Evolutionary conservation across 1,140 invertebrate species (phyloP).

Genomic region (Drosophila ohnishii): DNA sequence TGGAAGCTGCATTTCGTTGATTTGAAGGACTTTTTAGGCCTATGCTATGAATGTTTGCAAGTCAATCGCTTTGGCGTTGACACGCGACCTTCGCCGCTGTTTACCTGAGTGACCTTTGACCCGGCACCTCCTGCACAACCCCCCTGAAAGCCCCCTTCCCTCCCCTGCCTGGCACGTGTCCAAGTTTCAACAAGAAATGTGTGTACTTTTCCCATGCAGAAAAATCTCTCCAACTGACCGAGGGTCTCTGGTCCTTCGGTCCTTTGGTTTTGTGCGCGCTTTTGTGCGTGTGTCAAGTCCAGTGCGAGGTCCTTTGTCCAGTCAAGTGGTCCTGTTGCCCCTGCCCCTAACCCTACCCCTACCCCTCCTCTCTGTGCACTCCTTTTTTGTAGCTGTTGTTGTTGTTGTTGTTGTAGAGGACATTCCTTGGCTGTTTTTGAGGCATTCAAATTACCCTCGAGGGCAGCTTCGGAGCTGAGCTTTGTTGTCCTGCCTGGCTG

Average conservation of each 20-base stretch:
- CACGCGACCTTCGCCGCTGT: slow-evolving; percentile 26
- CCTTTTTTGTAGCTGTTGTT: slow-evolving; percentile 14
- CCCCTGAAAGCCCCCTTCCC: background rate
- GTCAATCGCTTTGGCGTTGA: slow-evolving; percentile 27
- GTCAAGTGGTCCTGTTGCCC: slow-evolving; percentile 53
- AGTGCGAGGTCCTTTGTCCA: slow-evolving; percentile 71
- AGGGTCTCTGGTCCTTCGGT: background rate
- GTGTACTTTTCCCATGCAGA: background rate
- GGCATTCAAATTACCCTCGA: slow-evolving; percentile 69
- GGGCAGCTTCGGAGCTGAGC: slow-evolving; percentile 61
- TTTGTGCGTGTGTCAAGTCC: slow-evolving; percentile 79
- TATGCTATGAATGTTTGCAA: slow-evolving; percentile 9
- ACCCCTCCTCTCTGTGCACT: background rate
- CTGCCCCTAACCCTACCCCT: background rate
- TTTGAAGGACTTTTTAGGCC: slow-evolving; percentile 8
- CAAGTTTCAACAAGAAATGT: slow-evolving; percentile 7
- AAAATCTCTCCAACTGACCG: slow-evolving; percentile 18
- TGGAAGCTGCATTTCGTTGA: background rate
- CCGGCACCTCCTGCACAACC: slow-evolving; percentile 9
- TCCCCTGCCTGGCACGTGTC: background rate
- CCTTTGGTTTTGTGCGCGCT: background rate
- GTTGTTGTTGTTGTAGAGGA: slow-evolving; percentile 4
- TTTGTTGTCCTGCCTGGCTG: slow-evolving; percentile 54
- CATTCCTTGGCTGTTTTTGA: slow-evolving; percentile 49
- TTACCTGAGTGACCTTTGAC: slow-evolving; percentile 48